phyloP scores from a whole-genome alignment of 2,888 invertebrate genomes.

The Frankliniella fusca region DNA sequence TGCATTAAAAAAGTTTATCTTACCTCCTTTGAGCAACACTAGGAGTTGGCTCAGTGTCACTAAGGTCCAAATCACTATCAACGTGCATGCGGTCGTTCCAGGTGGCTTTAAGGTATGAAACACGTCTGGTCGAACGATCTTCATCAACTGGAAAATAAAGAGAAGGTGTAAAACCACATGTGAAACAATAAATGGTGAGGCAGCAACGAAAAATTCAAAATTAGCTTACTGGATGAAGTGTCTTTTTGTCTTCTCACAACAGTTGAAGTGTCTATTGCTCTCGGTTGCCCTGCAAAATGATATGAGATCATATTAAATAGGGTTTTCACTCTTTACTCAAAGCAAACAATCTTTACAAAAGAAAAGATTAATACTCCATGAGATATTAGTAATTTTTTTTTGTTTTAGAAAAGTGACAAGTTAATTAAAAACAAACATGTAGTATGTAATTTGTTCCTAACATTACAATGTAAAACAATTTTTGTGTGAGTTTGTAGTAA shows the following conservation, averaged over 20 bases:
- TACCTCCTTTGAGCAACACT: constrained; percentile 60
- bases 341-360: no score
- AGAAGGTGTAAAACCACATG: neutral
- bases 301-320: neutral
- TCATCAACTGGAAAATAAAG: constrained; percentile 60
- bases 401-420: no score
- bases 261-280: constrained; percentile 43
- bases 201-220: neutral
- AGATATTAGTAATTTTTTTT: no score
- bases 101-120: constrained; percentile 92
- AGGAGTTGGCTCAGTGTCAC: constrained; percentile 55
- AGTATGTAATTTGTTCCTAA: no score
- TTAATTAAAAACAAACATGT: no score
- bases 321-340: no score
- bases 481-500: no score
- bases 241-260: constrained; percentile 48
- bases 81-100: constrained; percentile 72
- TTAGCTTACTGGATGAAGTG: constrained; percentile 47
- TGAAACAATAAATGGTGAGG: neutral
- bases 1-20: constrained; percentile 38
- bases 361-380: no score
- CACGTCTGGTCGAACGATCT: constrained; percentile 79
- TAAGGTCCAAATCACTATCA: constrained; percentile 62
- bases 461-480: neutral
- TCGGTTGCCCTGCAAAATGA: constrained; percentile 35